These are phyloP conservation scores for Trachemys scripta DNA, from an alignment of 2,113 vertebrate genomes.

Conservation along the genomic window DNA sequence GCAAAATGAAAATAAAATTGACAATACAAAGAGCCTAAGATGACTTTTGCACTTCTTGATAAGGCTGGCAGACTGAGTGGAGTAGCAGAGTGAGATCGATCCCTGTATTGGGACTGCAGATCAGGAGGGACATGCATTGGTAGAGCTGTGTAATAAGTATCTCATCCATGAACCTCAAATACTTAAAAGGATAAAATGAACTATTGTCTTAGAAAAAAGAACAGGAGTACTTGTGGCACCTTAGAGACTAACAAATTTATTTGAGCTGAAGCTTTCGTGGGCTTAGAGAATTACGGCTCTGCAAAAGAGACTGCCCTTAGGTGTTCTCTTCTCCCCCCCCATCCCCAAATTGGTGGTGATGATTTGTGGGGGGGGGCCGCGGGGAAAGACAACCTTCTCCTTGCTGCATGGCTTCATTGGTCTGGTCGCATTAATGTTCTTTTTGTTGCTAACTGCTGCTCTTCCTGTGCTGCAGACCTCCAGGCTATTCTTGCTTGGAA, in stretches of 20 bases:
- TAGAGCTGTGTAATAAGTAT: not conserved
- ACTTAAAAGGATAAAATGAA: not conserved
- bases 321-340: not conserved
- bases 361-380: not conserved
- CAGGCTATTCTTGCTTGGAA: not conserved
- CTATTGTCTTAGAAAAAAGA: not conserved
- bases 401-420: constrained; percentile 9
- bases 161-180: not conserved
- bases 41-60: not conserved
- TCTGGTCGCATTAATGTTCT: not conserved
- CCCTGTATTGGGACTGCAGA: not conserved
- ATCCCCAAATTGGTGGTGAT: not conserved
- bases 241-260: too few species aligned
- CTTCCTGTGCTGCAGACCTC: not conserved
- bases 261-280: too few species aligned
- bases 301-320: not conserved
- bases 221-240: too few species aligned
- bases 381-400: not conserved
- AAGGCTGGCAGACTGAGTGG: not conserved
- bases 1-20: not conserved
- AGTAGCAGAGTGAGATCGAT: not conserved
- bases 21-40: too few species aligned
- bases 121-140: too few species aligned
- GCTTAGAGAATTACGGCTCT: not conserved
- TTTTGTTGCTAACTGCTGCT: not conserved